A percentile compares a stretch with the other conserved stretches of the same genome.
These are phyloP conservation scores for Drosophila ironensis DNA, from an alignment of 1,140 invertebrate species.

Conservation along the genomic window DNA sequence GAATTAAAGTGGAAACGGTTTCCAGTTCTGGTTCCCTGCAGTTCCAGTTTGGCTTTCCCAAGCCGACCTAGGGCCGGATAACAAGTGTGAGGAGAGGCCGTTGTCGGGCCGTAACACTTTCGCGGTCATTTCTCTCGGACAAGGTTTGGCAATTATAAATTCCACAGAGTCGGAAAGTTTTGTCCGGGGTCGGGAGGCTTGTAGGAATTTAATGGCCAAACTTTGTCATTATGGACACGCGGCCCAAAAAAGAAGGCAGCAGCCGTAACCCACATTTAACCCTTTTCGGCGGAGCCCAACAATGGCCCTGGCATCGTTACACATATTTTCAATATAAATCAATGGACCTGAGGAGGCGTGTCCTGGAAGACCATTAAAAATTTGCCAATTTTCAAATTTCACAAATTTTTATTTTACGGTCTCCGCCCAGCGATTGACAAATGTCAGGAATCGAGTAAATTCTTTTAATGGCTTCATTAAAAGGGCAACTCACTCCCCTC, in stretches of 20 bases:
- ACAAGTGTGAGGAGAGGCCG: conserved; percentile 64
- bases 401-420: conserved; percentile 57
- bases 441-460: conserved; percentile 55
- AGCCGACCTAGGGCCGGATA: too few species aligned
- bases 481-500: conserved; percentile 33
- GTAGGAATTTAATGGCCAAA: conserved; percentile 68
- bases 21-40: conserved; percentile 13
- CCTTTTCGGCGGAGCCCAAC: conserved; percentile 52
- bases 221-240: conserved; percentile 52
- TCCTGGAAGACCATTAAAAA: conserved; percentile 40
- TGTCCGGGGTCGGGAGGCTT: conserved; percentile 14
- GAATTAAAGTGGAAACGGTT: conserved; percentile 67
- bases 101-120: conserved; percentile 36
- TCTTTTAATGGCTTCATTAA: conserved; percentile 76
- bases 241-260: conserved; percentile 15
- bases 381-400: conserved; percentile 68
- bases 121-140: conserved; percentile 16
- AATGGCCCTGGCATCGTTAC: too few species aligned
- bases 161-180: conserved; percentile 25
- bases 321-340: background rate
- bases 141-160: conserved; percentile 70
- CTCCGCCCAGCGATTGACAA: conserved; percentile 69
- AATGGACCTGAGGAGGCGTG: conserved; percentile 48
- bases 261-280: conserved; percentile 33
- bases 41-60: too few species aligned